Evolutionary conservation across 2,113 vertebrate species (phyloP).

Genomic region (Centropus bengalensis): DNA sequence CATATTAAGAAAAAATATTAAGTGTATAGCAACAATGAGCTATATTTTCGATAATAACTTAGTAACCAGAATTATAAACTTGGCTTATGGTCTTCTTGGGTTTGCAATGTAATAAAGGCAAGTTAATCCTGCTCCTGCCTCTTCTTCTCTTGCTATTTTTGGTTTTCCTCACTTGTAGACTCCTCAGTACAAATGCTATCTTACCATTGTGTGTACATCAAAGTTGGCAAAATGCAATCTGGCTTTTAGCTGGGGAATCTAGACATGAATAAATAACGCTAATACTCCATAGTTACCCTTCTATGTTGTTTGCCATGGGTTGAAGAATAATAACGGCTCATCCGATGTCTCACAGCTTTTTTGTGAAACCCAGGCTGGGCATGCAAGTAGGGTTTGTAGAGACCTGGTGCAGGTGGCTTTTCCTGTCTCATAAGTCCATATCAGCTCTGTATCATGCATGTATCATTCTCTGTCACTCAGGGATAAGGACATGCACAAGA

Average conservation of each 20-base stretch:
- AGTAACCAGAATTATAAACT: neutral
- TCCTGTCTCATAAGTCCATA: neutral
- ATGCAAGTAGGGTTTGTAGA: neutral
- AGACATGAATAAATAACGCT: neutral
- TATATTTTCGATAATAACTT: neutral
- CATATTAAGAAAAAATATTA: neutral
- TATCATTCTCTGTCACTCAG: neutral
- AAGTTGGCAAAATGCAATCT: neutral
- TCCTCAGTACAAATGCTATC: neutral
- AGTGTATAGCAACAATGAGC: neutral
- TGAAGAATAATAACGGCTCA: neutral
- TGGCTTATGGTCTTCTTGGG: neutral
- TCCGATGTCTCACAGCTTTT: neutral
- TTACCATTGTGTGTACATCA: neutral
- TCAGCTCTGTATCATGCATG: fast-evolving
- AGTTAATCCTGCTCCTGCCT: neutral
- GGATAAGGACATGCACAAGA: neutral
- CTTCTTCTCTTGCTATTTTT: neutral
- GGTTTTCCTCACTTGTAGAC: neutral
- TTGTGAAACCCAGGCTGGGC: neutral
- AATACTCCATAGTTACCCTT: neutral
- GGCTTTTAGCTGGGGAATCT: neutral
- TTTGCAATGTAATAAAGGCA: neutral
- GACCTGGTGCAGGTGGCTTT: neutral
- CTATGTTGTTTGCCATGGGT: neutral